Evolutionary conservation across 2,797 vertebrate genomes (phyloP), one percentile per base, ranked within the genome.

Genomic region (Pseudopleuronectes americanus): DNA sequence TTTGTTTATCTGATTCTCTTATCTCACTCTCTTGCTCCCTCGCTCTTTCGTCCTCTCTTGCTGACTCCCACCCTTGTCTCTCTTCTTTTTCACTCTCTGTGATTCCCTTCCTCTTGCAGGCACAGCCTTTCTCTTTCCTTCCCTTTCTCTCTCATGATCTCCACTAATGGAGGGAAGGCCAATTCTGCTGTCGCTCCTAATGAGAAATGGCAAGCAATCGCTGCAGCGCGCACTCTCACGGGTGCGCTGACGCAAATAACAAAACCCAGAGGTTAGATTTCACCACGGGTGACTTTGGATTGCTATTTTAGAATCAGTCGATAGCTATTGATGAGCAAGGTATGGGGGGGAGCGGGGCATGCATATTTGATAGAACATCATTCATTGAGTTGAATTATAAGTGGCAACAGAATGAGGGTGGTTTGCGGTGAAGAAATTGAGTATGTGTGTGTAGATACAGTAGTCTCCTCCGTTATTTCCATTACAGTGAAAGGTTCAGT

Each of bases 251-350:
- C 41, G 71, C 84, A 90, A 86, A 93, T 87, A 90, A 89, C 85
- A 85, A 88, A 92, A 89, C 79, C 80, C 87, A 64, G 86, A 84
- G 87, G 89, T 89, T 88, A 84, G 80, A 84, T 89, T 89, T 92
- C 74, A 81, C 81, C 85, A 75, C 43, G 61, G 80, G 79, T 90
- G 85, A 90, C 92, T 91, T 86, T 92, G 86, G 87, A 84, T 77
- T 85, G 89, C 81, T 91, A 84, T 93, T 93, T 93, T 87, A 89
- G 83, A 89, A 87, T 65, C 82, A 86, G 85, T 93, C 92, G 63
- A 93, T 94, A 90, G 80, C 81, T 91, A 92, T 93, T 92, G 93
- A 94, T 90, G 90, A 89, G 81, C 71, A 71, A 82, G 89, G 88
- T 80, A 80, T 78, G 76, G 79, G 86, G 71, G 73, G 69, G 72